Evolutionary conservation across 2,888 invertebrate genomes (phyloP), one percentile per base, ranked within the genome.

Genomic region (Hirtodrosophila alboralis): DNA sequence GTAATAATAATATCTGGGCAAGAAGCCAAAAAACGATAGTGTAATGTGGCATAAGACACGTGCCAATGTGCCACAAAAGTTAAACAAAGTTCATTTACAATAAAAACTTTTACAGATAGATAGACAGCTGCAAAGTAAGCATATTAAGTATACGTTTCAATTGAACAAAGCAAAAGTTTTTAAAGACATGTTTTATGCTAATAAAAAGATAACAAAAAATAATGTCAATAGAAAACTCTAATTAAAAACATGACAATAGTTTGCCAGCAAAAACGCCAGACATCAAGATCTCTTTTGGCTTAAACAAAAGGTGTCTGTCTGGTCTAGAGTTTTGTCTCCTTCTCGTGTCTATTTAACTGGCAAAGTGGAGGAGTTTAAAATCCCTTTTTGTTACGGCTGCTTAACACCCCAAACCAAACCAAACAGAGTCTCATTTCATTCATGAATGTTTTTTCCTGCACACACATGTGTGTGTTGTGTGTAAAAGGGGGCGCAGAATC

Each of bases 231-330:
- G 66, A 65, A 59, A 65, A 63, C 56, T 73, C 58, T 80, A 77
- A 77, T 77, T 77, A 77, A 77, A 71, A 71, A 49, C 80, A 54
- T 57, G 63, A 76, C 75, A 76, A 78, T 76, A 72, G 77, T 70
- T 60, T 18, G 18, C 53, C 59, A 53, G 33, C 33, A 45, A 54
- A 23, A 59, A 30, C 33, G 28, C 58, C 75, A 76, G 77, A 80
- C 77, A 78, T 78, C 77, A 80, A 78, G 77, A 78, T 80, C 66
- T 63, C 37, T 54, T 5, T 21, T 8, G 63, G 16, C 40, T 43
- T 58, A 80, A n/a, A 76, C 68, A 62, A 78, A 71, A 80, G 79
- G 78, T 81, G 75, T 81, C 78, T 78, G 80, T 33, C 37, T 57
- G 30, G n/a, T n/a, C n/a, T n/a, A n/a, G n/a, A n/a, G n/a, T n/a